A percentile compares a stretch with the other conserved stretches of the same genome.
phyloP scores from a whole-genome alignment of 2,888 invertebrate species.

The Philereme vetulata region DNA sequence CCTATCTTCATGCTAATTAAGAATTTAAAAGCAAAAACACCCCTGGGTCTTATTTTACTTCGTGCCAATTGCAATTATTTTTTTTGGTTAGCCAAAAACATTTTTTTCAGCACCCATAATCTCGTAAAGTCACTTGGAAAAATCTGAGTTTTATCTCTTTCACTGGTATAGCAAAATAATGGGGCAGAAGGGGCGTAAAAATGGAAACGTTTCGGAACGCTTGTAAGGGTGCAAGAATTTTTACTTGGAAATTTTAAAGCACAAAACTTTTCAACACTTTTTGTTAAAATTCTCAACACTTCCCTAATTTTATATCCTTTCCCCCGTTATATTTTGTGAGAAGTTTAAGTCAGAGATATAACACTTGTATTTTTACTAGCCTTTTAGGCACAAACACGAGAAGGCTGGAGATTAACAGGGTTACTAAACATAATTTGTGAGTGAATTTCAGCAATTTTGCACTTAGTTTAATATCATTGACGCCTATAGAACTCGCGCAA shows the following conservation, averaged over 20 bases:
- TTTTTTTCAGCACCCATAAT: not conserved
- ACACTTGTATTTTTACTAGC: constrained; percentile 6
- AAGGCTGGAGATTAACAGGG: not conserved
- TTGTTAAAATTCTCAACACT: constrained; percentile 22
- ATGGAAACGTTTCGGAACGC: not conserved
- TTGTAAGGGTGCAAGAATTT: not conserved
- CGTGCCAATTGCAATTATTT: constrained; percentile 2
- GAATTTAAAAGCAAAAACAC: constrained; percentile 3
- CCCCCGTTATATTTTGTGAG: not conserved
- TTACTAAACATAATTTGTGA: not conserved
- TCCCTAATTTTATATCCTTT: constrained; percentile 30
- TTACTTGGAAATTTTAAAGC: constrained; percentile 10
- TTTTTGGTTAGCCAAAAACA: not conserved
- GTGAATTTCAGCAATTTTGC: too few relatives aligned
- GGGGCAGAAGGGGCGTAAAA: too few relatives aligned
- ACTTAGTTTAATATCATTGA: too few relatives aligned
- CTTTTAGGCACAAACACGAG: too few relatives aligned
- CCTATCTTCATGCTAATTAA: constrained; percentile 3
- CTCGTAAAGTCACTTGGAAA: not conserved
- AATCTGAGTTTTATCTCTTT: too few relatives aligned
- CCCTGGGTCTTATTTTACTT: not conserved
- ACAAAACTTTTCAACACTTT: constrained; percentile 26
- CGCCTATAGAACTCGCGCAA: too few relatives aligned
- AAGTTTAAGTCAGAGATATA: constrained; percentile 4
- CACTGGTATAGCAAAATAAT: too few relatives aligned